Percentiles rank a stretch among this genome's conserved stretches.
These are phyloP conservation scores for Mythimna vitellina DNA, from an alignment of 2,888 invertebrate species.

Conservation along the genomic window DNA sequence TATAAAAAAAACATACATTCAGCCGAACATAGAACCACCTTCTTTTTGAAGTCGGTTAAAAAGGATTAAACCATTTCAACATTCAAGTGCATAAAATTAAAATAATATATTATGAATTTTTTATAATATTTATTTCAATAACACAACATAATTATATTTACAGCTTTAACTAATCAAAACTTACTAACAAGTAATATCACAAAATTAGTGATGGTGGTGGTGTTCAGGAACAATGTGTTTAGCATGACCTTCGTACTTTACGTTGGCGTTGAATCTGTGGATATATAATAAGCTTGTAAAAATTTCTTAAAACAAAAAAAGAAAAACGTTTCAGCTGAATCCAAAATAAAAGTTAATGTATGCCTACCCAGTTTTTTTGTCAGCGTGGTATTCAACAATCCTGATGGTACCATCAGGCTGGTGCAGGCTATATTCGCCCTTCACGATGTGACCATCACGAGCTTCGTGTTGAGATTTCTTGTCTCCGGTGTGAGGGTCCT, in stretches of 20 bases:
- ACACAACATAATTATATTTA: constrained; percentile 19
- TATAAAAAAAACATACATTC: too few species aligned
- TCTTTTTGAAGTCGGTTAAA: too few species aligned
- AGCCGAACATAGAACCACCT: too few species aligned
- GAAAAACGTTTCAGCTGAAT: too few species aligned
- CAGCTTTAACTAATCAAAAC: constrained; percentile 8
- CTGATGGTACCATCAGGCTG: not conserved
- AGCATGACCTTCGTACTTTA: constrained; percentile 12
- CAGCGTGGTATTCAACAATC: constrained; percentile 55
- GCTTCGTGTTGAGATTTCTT: not conserved
- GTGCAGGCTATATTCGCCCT: constrained; percentile 7
- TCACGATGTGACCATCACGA: constrained; percentile 1
- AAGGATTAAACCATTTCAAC: too few species aligned
- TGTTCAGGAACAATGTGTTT: constrained; percentile 26
- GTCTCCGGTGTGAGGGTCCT: constrained; percentile 27
- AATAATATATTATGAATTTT: not conserved
- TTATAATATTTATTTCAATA: not conserved
- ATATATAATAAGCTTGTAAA: not conserved
- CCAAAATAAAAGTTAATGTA: not conserved
- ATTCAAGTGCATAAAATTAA: not conserved
- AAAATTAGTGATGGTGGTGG: constrained; percentile 28
- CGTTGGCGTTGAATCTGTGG: constrained; percentile 24
- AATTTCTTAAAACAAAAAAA: too few species aligned
- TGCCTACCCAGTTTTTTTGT: constrained; percentile 49
- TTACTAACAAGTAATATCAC: constrained; percentile 11